Base-by-base conservation (phyloP, 2,113 vertebrate genomes). In the Hippotragus niger region DNA sequence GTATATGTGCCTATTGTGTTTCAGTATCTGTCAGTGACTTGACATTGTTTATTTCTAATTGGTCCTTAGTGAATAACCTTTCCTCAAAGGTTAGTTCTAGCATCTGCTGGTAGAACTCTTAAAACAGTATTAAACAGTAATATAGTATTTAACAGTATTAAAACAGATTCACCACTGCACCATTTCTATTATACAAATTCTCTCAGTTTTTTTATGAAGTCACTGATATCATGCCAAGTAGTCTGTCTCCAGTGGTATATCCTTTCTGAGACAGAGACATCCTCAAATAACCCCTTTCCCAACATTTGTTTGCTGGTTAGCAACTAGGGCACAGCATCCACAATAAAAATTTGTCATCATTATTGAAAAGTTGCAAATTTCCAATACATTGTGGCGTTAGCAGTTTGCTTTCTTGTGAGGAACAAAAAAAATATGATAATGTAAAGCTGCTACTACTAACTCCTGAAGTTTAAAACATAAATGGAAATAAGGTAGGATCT, bases 51-150 rank as follows among this genome's bases (percentile, higher is more conserved):
- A 94, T 98, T 98, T 98, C 91, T 96, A 93, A 89, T 96, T 97
- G 94, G 95, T 91, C 90, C 96, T 97, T 96, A 97, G 96, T 96
- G 98, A 94, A 98, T 96, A 98, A 98, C 88, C 94, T 98, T 98
- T 98, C 95, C 94, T 96, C 97, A 96, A 90, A 97, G 83, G 97
- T 98, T 97, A 95, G 94, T 98, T 97, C 83, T 95, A 57, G 67
- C 86, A 94, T 96, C 93, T 96, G 87, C 58, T 97, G 2, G 16
- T 92, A 82, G n/a, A 95, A 74, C 52, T 81, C 62, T 86, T 94
- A 98, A 97, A 94, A 93, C 9, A 29, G 1, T 96, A 80, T 91
- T 97, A 71, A 71, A 71, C n/a, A 25, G 36, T 71, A 40, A 74
- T 40, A 40, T 11, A 74, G 67, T 71, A 71, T 71, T 40, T 40